phyloP scores from a whole-genome alignment of 1,140 invertebrate genomes.

The Nephila pilipes region DNA sequence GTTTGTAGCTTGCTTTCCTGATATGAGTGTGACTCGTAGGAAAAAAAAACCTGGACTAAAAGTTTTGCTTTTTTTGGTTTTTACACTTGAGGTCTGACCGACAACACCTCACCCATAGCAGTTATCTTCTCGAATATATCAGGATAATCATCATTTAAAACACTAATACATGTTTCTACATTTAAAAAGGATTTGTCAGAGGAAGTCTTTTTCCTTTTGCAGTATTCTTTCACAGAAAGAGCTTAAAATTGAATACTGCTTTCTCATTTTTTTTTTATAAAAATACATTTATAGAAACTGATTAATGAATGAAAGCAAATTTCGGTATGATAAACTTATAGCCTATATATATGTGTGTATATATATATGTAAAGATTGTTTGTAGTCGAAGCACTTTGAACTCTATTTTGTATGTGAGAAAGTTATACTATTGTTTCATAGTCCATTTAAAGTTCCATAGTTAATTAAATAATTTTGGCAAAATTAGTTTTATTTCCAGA shows the following conservation, averaged over 20 bases:
- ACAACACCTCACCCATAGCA: slow-evolving; percentile 75
- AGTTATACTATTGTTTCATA: slow-evolving; percentile 1
- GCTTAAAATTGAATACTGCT: slow-evolving; percentile 74
- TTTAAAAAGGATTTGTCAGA: slow-evolving; percentile 71
- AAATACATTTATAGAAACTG: slow-evolving; percentile 77
- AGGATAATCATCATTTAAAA: slow-evolving; percentile 67
- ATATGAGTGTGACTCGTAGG: slow-evolving; percentile 70
- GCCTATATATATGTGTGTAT: slow-evolving; percentile 36
- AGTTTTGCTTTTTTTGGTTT: slow-evolving; percentile 39
- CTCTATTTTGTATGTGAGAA: neutral
- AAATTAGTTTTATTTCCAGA: slow-evolving; percentile 16
- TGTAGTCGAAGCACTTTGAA: slow-evolving; percentile 27
- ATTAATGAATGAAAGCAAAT: slow-evolving; percentile 60
- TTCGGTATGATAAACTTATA: slow-evolving; percentile 39
- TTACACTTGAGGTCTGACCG: slow-evolving; percentile 72
- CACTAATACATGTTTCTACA: slow-evolving; percentile 65
- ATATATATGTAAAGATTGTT: slow-evolving; percentile 40
- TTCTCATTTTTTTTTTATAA: slow-evolving; percentile 61
- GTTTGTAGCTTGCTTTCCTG: slow-evolving; percentile 55
- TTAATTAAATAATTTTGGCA: neutral
- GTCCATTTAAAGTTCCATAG: neutral
- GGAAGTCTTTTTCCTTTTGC: slow-evolving; percentile 54
- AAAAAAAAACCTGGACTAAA: slow-evolving; percentile 63
- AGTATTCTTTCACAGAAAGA: slow-evolving; percentile 77
- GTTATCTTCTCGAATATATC: slow-evolving; percentile 74